A percentile compares a stretch with the other conserved stretches of the same genome.
Conservation (phyloP, 2,888 invertebrate species). For the Mythimna lalbum region DNA sequence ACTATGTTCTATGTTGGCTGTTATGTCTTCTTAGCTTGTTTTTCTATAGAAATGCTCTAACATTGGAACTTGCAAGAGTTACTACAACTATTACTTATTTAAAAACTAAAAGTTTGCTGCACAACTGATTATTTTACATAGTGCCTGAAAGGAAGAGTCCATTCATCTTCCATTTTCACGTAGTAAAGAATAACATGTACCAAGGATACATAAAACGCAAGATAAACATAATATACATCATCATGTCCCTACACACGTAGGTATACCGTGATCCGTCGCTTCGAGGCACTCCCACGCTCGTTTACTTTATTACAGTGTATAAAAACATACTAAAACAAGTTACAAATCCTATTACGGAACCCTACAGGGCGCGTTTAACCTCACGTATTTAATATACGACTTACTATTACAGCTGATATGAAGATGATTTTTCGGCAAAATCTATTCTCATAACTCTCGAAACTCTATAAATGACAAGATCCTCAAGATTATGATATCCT, state of each 20-base stretch:
- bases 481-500: constrained; percentile 38
- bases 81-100: background rate
- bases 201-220: constrained; percentile 31
- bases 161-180: constrained; percentile 40
- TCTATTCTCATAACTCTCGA: constrained; percentile 46
- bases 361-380: constrained; percentile 58
- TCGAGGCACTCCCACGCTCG: constrained; percentile 49
- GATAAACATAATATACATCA: constrained; percentile 28
- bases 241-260: background rate
- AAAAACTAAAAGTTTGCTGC: background rate
- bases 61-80: background rate
- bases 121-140: background rate
- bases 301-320: constrained; percentile 67
- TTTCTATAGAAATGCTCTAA: background rate
- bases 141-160: background rate
- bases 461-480: constrained; percentile 44
- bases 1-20: too few relatives aligned
- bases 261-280: constrained; percentile 36
- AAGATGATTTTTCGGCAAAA: constrained; percentile 45
- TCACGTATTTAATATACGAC: constrained; percentile 44
- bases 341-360: constrained; percentile 66
- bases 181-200: constrained; percentile 21
- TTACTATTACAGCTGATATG: constrained; percentile 47
- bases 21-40: too few relatives aligned
- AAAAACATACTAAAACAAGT: constrained; percentile 67